Evolutionary conservation across 2,797 vertebrate genomes (phyloP), one percentile per base, ranked within the genome.

Genomic region (Astyanax mexicanus): DNA sequence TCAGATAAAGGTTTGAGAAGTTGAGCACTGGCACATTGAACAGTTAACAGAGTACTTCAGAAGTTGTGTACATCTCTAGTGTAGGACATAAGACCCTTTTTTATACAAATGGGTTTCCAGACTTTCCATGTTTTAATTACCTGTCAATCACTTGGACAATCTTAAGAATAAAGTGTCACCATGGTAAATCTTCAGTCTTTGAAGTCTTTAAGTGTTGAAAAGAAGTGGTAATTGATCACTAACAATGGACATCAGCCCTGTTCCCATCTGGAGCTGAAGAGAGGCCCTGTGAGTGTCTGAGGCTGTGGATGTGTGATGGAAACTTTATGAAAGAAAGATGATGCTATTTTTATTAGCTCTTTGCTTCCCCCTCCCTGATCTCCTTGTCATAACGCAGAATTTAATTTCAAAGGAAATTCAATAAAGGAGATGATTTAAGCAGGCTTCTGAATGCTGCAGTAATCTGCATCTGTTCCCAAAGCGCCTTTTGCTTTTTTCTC

Each of bases 291-390:
- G 13, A 62, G 75, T 69, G 69, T 82, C 81, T 66, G 61, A 76
- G 77, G 65, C 62, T 54, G 35, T 83, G 84, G 81, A 85, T 72
- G 86, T 83, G 82, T 81, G 85, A 78, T 86, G 85, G 87, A 91
- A 91, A 88, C 82, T 88, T 90, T 85, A 85, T 86, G 81, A 89
- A 89, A 89, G 82, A 81, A 84, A 84, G 82, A 91, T 88, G 77
- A 78, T 86, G 69, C 85, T 89, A 84, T 91, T 90, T 89, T 81
- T 79, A 85, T 84, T 81, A 60, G 77, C 62, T 79, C 84, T 67
- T n/a, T 55, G 42, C 72, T 21, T 57, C 29, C 42, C 42, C 7
- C 23, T 38, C 49, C 37, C 72, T 64, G 79, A 79, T 75, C 60
- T 69, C 79, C 78, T 78, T 83, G 77, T 86, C 82, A 75, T 83